Conservation (phyloP, 2,797 vertebrate genomes). For the Momotus momota region DNA sequence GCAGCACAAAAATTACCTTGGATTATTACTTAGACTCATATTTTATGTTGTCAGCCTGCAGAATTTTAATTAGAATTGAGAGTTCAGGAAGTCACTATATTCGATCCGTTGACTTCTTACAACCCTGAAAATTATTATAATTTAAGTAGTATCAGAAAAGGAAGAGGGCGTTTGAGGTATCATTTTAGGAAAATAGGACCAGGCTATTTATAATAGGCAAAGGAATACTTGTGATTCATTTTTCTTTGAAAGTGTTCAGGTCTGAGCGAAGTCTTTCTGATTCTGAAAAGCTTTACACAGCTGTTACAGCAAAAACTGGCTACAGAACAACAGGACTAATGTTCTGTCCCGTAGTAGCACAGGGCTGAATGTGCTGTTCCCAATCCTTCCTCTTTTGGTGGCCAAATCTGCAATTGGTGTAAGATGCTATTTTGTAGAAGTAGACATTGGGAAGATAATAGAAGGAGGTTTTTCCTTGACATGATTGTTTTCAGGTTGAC, state of each 20-base stretch:
- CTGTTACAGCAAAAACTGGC: background rate
- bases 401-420: background rate
- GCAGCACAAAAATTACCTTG: slow-evolving; percentile 70
- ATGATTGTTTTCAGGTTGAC: background rate
- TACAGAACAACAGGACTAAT: background rate
- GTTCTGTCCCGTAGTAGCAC: background rate
- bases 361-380: background rate
- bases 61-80: slow-evolving; percentile 75
- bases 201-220: background rate
- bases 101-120: background rate
- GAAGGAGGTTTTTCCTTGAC: background rate
- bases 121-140: slow-evolving; percentile 49
- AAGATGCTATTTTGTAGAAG: background rate
- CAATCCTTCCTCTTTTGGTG: background rate
- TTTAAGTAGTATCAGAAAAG: background rate
- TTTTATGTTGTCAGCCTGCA: slow-evolving; percentile 60
- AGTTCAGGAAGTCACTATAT: slow-evolving; percentile 47
- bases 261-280: background rate
- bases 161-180: slow-evolving; percentile 16
- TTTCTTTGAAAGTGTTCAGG: background rate
- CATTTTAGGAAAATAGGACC: background rate
- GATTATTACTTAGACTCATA: slow-evolving; percentile 53
- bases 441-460: background rate
- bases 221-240: background rate
- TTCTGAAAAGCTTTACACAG: background rate